phyloP scores from a whole-genome alignment of 2,888 invertebrate species.

The Nebria brevicollis region DNA sequence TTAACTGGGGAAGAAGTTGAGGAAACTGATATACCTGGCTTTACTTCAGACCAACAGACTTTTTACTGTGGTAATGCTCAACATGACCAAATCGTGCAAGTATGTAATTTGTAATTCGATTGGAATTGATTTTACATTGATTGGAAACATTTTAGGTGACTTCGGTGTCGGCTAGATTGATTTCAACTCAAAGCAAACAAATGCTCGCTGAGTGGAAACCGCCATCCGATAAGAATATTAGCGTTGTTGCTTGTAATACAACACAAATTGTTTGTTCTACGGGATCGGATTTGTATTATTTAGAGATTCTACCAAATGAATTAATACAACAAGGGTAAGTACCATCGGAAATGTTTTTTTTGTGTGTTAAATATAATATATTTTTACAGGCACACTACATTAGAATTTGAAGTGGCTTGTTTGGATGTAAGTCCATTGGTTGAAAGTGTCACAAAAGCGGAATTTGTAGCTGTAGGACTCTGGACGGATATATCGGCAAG shows the following conservation, averaged over 20 bases:
- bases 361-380: not conserved
- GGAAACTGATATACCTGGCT: constrained; percentile 93
- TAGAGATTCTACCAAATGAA: constrained; percentile 75
- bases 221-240: constrained; percentile 77
- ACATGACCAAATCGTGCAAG: constrained; percentile 80
- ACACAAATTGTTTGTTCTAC: constrained; percentile 85
- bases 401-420: constrained; percentile 97
- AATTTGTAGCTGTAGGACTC: constrained; percentile 89
- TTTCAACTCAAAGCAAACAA: constrained; percentile 73
- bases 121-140: not conserved
- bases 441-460: constrained; percentile 70
- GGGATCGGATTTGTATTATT: constrained; percentile 86
- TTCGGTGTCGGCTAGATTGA: constrained; percentile 76
- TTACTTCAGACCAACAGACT: constrained; percentile 91
- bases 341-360: not conserved
- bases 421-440: constrained; percentile 88
- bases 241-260: constrained; percentile 86
- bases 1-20: constrained; percentile 97
- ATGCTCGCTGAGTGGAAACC: constrained; percentile 80
- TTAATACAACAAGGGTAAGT: constrained; percentile 70
- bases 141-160: constrained; percentile 60
- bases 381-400: constrained; percentile 61
- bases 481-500: constrained; percentile 98
- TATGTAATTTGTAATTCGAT: constrained; percentile 50
- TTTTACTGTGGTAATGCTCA: constrained; percentile 93